Percentiles rank a stretch among this genome's conserved stretches.
These are phyloP conservation scores for Drosophila incognita DNA, from an alignment of 2,888 invertebrate genomes.

Conservation along the genomic window DNA sequence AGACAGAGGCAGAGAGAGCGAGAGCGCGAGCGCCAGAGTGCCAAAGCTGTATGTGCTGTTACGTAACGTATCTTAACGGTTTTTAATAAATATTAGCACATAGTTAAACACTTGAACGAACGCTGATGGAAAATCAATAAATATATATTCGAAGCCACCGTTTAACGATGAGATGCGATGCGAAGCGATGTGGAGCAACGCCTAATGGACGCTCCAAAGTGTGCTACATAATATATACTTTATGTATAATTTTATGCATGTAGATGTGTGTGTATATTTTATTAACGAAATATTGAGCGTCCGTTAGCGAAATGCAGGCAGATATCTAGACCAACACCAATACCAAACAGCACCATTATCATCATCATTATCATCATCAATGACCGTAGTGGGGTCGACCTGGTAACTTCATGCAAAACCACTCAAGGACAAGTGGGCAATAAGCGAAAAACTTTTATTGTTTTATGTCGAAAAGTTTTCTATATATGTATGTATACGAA, in stretches of 20 bases:
- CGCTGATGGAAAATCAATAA: slow-evolving; percentile 79
- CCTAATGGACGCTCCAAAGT: slow-evolving; percentile 63
- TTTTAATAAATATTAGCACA: slow-evolving; percentile 81
- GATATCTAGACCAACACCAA: background rate
- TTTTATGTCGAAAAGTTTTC: slow-evolving; percentile 73
- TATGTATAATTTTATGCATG: background rate
- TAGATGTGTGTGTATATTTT: slow-evolving; percentile 41
- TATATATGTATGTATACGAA: slow-evolving; percentile 12
- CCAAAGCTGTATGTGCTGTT: slow-evolving; percentile 42
- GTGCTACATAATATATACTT: slow-evolving; percentile 38
- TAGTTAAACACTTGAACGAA: slow-evolving; percentile 76
- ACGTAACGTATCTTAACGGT: slow-evolving; percentile 57
- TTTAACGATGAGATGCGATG: slow-evolving; percentile 3
- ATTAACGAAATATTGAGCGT: slow-evolving; percentile 70
- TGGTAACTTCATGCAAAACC: slow-evolving; percentile 72
- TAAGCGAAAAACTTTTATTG: slow-evolving; percentile 82
- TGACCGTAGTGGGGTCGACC: slow-evolving; percentile 3
- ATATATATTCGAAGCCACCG: slow-evolving; percentile 32
- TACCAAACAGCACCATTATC: background rate
- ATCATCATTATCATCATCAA: slow-evolving; percentile 2
- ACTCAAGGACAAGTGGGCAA: slow-evolving; percentile 82
- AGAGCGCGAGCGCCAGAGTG: slow-evolving; percentile 1
- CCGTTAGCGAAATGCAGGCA: slow-evolving; percentile 27
- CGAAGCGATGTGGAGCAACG: slow-evolving; percentile 14
- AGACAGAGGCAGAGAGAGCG: background rate